phyloP scores from a whole-genome alignment of 2,888 invertebrate species.

The Leptogaster cylindrica region DNA sequence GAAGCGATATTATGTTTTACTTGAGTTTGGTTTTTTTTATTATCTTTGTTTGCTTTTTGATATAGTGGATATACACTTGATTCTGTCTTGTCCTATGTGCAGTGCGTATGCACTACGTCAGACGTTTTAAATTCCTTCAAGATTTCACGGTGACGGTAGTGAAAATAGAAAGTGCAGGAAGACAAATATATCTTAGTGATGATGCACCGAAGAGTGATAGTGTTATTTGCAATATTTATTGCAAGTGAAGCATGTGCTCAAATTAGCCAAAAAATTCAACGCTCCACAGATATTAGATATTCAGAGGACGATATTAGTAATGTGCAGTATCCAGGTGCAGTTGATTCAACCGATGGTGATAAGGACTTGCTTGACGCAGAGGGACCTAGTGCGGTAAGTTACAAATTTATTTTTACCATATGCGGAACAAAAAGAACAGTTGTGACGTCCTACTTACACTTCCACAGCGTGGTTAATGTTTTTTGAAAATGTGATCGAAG shows the following conservation, averaged over 20 bases:
- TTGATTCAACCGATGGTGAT: constrained; percentile 20
- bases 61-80: constrained; percentile 24
- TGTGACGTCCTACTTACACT: too few relatives aligned
- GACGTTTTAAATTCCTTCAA: constrained; percentile 24
- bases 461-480: too few relatives aligned
- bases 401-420: background rate
- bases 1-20: constrained; percentile 7
- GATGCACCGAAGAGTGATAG: constrained; percentile 24
- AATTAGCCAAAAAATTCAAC: constrained; percentile 38
- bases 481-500: too few relatives aligned
- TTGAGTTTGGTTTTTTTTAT: background rate
- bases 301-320: constrained; percentile 18
- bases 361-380: background rate
- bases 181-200: constrained; percentile 35
- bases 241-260: constrained; percentile 20
- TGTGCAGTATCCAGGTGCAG: constrained; percentile 38
- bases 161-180: constrained; percentile 7
- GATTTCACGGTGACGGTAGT: constrained; percentile 20
- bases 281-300: constrained; percentile 38
- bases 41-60: constrained; percentile 27
- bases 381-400: constrained; percentile 30
- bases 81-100: background rate
- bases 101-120: background rate
- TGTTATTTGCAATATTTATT: constrained; percentile 21
- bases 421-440: too few relatives aligned